These are phyloP conservation scores for Rhynchonycteris naso DNA, from an alignment of 2,797 vertebrate species.

Conservation along the genomic window DNA sequence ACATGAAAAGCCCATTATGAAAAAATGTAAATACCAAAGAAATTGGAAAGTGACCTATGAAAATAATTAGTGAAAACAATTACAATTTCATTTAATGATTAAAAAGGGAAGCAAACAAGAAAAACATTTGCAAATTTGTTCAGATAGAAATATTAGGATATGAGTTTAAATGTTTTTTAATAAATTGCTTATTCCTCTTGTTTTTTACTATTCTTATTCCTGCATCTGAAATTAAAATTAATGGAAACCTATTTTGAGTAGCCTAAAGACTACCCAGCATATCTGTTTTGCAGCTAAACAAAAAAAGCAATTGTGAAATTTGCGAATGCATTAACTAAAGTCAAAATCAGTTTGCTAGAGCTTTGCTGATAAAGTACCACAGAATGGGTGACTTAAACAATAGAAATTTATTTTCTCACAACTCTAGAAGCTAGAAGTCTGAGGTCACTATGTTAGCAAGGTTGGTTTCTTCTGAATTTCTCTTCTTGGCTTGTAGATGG, in stretches of 20 bases:
- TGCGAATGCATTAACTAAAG: neutral
- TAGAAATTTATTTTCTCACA: neutral
- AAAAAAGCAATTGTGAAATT: neutral
- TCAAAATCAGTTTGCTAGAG: neutral
- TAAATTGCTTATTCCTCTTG: constrained; percentile 29
- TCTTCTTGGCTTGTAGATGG: neutral
- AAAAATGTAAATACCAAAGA: neutral
- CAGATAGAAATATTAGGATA: neutral
- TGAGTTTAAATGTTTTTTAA: constrained; percentile 36
- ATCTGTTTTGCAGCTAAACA: neutral
- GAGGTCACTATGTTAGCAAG: neutral
- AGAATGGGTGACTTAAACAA: neutral
- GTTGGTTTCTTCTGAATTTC: neutral
- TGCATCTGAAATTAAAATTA: constrained; percentile 18
- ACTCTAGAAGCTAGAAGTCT: neutral
- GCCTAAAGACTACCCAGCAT: neutral
- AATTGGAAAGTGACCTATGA: neutral
- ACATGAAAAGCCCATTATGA: neutral
- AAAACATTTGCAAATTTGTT: constrained; percentile 5
- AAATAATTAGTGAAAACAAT: constrained; percentile 15
- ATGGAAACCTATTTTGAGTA: constrained; percentile 29
- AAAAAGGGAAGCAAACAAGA: constrained; percentile 4
- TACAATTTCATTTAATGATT: neutral
- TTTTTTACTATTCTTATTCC: neutral
- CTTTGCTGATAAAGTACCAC: neutral